Evolutionary conservation across 2,888 invertebrate genomes (phyloP).

Genomic region (Stegophylla sp.): DNA sequence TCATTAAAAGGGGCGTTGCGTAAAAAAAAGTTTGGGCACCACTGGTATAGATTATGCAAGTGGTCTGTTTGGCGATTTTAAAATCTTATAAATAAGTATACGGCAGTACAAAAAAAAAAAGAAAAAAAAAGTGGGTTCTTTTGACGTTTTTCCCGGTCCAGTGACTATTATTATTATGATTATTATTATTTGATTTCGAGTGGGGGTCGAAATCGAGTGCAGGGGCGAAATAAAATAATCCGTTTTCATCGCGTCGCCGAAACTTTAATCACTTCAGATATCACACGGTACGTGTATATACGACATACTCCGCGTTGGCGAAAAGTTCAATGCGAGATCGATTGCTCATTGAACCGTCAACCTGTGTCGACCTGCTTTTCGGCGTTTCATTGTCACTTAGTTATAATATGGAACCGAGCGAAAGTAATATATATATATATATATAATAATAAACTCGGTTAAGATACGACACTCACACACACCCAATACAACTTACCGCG

Average conservation of each 20-base stretch:
- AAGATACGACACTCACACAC: background rate
- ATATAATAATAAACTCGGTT: conserved; percentile 5
- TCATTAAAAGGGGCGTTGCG: too few species aligned
- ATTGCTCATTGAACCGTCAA: conserved; percentile 23
- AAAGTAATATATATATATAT: too few species aligned
- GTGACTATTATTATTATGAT: too few species aligned
- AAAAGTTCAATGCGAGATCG: conserved; percentile 21
- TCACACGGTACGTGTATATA: too few species aligned
- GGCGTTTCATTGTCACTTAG: conserved; percentile 3
- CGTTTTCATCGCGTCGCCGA: background rate
- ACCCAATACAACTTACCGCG: background rate
- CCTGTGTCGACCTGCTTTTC: conserved; percentile 16
- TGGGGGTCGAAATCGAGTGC: background rate
- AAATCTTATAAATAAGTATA: background rate
- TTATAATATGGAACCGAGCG: background rate
- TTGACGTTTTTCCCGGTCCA: background rate
- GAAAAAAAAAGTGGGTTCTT: background rate
- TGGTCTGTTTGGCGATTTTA: background rate
- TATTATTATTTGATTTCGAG: background rate
- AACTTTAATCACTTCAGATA: background rate
- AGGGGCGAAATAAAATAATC: background rate
- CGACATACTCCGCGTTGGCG: too few species aligned
- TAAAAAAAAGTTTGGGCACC: too few species aligned
- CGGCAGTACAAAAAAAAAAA: too few species aligned
- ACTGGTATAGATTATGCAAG: too few species aligned